Evolutionary conservation across 2,113 vertebrate species (phyloP).

Genomic region (Gobiocypris rarus): DNA sequence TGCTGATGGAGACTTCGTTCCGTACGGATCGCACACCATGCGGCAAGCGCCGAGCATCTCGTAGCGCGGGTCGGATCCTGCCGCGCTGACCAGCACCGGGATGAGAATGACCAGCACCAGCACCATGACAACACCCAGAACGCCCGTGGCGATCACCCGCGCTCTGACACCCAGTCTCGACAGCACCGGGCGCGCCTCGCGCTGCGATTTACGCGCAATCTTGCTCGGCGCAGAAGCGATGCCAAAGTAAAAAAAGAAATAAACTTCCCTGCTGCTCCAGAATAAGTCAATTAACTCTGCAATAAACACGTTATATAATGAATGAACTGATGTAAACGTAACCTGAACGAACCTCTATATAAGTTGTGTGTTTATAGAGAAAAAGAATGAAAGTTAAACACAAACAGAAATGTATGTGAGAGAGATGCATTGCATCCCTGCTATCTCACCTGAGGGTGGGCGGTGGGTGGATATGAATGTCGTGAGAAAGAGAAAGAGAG

Average conservation of each 20-base stretch:
- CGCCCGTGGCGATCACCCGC: constrained; percentile 92
- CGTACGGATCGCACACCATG: constrained; percentile 96
- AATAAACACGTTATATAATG: background rate
- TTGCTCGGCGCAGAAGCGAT: constrained; percentile 55
- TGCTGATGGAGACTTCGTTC: constrained; percentile 85
- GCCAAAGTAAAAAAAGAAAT: background rate
- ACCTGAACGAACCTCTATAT: background rate
- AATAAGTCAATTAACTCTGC: background rate
- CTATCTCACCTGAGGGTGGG: constrained; percentile 38
- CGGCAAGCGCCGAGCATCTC: constrained; percentile 97
- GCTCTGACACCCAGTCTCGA: constrained; percentile 91
- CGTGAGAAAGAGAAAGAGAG: constrained; percentile 1
- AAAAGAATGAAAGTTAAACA: background rate
- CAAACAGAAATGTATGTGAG: background rate
- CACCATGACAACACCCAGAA: constrained; percentile 94
- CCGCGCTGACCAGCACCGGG: constrained; percentile 95
- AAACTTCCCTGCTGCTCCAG: background rate
- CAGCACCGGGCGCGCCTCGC: constrained; percentile 89
- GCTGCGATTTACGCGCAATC: constrained; percentile 88
- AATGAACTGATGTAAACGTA: background rate
- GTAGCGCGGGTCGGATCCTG: constrained; percentile 88
- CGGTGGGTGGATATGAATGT: background rate
- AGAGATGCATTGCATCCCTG: constrained; percentile 2
- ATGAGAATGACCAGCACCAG: constrained; percentile 94
- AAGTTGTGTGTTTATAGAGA: background rate